phyloP scores from a whole-genome alignment of 1,140 invertebrate genomes.

The Cydia pomonella region DNA sequence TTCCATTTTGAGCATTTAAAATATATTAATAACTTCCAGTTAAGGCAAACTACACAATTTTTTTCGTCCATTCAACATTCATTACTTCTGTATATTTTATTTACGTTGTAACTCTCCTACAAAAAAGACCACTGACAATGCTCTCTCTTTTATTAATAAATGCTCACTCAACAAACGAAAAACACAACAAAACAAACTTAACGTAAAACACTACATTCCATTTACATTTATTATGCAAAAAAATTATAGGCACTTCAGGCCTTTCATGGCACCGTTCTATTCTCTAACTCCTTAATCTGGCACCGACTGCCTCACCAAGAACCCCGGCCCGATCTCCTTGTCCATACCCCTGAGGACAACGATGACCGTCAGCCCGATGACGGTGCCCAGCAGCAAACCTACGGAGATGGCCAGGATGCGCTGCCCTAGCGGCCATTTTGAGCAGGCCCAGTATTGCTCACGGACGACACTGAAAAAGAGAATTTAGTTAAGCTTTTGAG shows the following conservation, averaged over 20 bases:
- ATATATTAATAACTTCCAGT: too few relatives aligned
- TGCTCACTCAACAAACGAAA: too few relatives aligned
- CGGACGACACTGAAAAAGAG: constrained; percentile 59
- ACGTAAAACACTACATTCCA: not conserved
- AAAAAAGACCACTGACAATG: too few relatives aligned
- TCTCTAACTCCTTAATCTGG: constrained; percentile 47
- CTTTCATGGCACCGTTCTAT: too few relatives aligned
- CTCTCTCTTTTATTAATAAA: too few relatives aligned
- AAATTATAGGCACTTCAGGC: too few relatives aligned
- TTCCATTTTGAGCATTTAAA: too few relatives aligned
- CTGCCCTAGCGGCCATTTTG: constrained; percentile 62
- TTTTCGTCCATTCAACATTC: too few relatives aligned
- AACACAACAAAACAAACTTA: too few relatives aligned
- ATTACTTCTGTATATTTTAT: too few relatives aligned
- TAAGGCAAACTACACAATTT: too few relatives aligned
- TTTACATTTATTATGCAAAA: not conserved
- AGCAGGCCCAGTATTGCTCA: constrained; percentile 74
- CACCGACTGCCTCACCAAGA: constrained; percentile 44
- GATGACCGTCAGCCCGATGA: constrained; percentile 58
- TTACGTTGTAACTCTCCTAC: too few relatives aligned
- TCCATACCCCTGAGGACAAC: constrained; percentile 46
- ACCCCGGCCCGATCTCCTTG: constrained; percentile 42
- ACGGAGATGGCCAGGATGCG: constrained; percentile 55
- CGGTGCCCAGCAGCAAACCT: constrained; percentile 57
- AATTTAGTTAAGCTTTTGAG: not conserved